phyloP scores from a whole-genome alignment of 2,797 vertebrate species.

The Micropoecilia bifurca region DNA sequence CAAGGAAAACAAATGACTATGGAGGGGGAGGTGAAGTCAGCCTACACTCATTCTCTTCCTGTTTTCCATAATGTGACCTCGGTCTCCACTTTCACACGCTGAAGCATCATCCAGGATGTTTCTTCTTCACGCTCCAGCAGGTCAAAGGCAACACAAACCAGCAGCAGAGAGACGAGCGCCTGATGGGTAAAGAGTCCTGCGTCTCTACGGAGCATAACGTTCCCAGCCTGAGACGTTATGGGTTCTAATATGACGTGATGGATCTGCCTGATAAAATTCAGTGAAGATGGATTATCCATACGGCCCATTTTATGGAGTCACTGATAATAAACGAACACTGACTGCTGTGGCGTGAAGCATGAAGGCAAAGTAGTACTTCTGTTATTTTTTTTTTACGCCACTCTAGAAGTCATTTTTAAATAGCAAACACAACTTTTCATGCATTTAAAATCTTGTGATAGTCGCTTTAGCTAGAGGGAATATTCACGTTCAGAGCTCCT shows the following conservation, averaged over 20 bases:
- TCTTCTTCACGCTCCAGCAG: background rate
- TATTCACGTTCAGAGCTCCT: conserved; percentile 3
- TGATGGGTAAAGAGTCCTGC: background rate
- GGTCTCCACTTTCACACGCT: background rate
- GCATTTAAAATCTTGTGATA: conserved; percentile 8
- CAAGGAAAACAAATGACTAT: background rate
- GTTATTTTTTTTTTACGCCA: background rate
- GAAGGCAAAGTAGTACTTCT: background rate
- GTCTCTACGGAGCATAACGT: background rate
- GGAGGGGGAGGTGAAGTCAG: no score
- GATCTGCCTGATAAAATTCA: conserved; percentile 11
- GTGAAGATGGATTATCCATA: background rate
- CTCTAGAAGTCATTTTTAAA: background rate
- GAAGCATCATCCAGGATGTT: background rate
- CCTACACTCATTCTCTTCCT: background rate
- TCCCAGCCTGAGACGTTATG: background rate
- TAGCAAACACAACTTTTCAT: background rate
- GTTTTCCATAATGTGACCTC: background rate
- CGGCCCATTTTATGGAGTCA: background rate
- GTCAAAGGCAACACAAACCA: background rate
- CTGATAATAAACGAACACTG: background rate
- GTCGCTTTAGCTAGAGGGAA: background rate
- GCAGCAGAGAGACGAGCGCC: background rate
- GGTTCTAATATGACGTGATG: conserved; percentile 15
- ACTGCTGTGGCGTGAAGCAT: background rate